phyloP scores from a whole-genome alignment of 2,888 invertebrate species.

The Horisme vitalbata region DNA sequence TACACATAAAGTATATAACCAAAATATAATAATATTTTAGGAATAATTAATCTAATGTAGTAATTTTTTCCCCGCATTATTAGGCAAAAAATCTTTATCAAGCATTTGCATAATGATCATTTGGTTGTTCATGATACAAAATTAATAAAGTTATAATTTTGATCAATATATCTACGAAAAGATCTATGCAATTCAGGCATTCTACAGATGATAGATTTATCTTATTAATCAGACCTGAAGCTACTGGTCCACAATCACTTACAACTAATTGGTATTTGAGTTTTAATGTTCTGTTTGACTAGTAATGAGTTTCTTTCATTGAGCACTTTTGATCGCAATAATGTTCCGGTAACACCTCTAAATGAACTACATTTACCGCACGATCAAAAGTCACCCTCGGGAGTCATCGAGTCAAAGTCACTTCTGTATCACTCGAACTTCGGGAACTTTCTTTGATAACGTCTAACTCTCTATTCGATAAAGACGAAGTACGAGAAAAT shows the following conservation, averaged over 20 bases:
- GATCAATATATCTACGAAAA: background rate
- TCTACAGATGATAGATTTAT: conserved; percentile 34
- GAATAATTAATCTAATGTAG: no score
- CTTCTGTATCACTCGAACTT: conserved; percentile 80
- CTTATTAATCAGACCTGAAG: conserved; percentile 52
- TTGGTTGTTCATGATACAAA: no score
- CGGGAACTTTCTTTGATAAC: conserved; percentile 80
- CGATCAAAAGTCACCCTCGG: conserved; percentile 74
- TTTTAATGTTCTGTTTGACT: conserved; percentile 30
- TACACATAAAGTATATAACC: no score
- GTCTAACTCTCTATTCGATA: conserved; percentile 77
- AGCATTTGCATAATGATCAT: no score
- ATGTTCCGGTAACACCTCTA: conserved; percentile 58
- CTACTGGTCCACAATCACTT: conserved; percentile 67
- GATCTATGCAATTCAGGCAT: conserved; percentile 16
- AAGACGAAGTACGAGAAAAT: conserved; percentile 74
- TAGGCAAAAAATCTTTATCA: no score
- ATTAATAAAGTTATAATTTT: background rate
- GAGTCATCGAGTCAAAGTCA: conserved; percentile 79
- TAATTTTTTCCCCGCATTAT: no score
- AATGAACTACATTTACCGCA: conserved; percentile 70
- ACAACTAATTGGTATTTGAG: conserved; percentile 38
- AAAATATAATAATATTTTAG: no score
- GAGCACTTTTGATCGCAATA: conserved; percentile 52
- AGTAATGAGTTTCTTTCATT: conserved; percentile 48